Conservation (phyloP, 2,797 vertebrate species). For the Pampus argenteus region DNA sequence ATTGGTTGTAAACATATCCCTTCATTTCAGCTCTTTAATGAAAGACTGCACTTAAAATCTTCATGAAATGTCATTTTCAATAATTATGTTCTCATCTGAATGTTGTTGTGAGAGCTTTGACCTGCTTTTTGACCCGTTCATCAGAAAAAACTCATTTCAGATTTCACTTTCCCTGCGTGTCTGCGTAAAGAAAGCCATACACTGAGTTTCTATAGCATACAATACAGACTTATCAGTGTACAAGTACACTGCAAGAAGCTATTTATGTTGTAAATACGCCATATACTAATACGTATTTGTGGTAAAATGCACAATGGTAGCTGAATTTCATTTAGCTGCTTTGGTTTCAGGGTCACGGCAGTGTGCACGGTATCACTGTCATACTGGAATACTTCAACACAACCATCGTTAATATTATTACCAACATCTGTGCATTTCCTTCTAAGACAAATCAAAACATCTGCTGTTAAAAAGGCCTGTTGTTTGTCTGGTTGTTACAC, state of each 20-base stretch:
- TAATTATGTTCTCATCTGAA: slow-evolving; percentile 42
- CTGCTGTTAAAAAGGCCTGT: slow-evolving; percentile 3
- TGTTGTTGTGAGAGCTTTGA: slow-evolving; percentile 12
- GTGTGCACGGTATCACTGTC: background rate
- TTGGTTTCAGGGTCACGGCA: slow-evolving; percentile 5
- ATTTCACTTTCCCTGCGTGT: background rate
- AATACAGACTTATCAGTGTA: background rate
- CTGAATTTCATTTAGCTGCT: slow-evolving; percentile 1
- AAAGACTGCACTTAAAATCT: slow-evolving; percentile 59
- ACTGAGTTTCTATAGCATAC: background rate
- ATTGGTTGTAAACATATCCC: slow-evolving; percentile 68
- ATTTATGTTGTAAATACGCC: background rate
- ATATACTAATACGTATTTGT: background rate
- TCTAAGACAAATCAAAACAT: slow-evolving; percentile 10
- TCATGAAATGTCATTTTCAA: slow-evolving; percentile 61
- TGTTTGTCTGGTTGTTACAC: slow-evolving; percentile 28
- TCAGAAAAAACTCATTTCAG: slow-evolving; percentile 2
- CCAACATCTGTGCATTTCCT: slow-evolving; percentile 24
- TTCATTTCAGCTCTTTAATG: slow-evolving; percentile 57
- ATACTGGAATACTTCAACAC: slow-evolving; percentile 5
- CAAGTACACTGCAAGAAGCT: background rate
- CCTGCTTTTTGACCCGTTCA: background rate
- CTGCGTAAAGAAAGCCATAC: background rate
- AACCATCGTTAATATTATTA: slow-evolving; percentile 40
- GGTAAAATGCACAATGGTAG: background rate